Percentiles rank a stretch among this genome's conserved stretches.
These are phyloP conservation scores for Ormyrus labotus DNA, from an alignment of 2,888 invertebrate genomes.

Conservation along the genomic window DNA sequence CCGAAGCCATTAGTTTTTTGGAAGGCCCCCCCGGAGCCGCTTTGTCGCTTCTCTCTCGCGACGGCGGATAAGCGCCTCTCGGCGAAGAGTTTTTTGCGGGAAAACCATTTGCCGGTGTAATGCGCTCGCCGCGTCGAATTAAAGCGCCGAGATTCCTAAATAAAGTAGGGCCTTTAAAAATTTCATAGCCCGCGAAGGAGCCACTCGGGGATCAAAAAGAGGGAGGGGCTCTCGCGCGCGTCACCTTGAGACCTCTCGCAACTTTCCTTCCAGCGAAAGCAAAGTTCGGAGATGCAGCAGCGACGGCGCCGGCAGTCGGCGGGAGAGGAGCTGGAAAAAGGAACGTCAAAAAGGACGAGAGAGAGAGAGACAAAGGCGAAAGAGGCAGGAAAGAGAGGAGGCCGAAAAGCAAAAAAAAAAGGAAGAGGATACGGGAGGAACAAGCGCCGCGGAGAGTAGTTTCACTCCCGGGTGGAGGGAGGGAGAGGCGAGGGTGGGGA, in stretches of 20 bases:
- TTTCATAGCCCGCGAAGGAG: constrained; percentile 13
- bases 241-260: constrained; percentile 37
- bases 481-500: constrained; percentile 10
- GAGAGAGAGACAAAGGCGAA: constrained; percentile 22
- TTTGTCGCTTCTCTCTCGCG: background rate
- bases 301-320: constrained; percentile 11
- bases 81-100: background rate
- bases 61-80: background rate
- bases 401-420: constrained; percentile 54
- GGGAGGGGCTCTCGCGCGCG: constrained; percentile 27
- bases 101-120: no score
- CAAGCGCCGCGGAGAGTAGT: constrained; percentile 32
- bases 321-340: constrained; percentile 3
- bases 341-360: constrained; percentile 7
- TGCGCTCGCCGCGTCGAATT: no score
- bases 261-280: constrained; percentile 33
- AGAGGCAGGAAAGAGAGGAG: constrained; percentile 48
- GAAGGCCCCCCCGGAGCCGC: no score
- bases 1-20: constrained; percentile 43
- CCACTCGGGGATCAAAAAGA: constrained; percentile 29
- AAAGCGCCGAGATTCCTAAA: no score
- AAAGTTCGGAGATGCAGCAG: constrained; percentile 46
- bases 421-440: constrained; percentile 6
- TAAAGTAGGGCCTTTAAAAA: no score
- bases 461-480: constrained; percentile 16